Conservation (phyloP, 2,113 vertebrate species). For the Entelurus aequoreus region DNA sequence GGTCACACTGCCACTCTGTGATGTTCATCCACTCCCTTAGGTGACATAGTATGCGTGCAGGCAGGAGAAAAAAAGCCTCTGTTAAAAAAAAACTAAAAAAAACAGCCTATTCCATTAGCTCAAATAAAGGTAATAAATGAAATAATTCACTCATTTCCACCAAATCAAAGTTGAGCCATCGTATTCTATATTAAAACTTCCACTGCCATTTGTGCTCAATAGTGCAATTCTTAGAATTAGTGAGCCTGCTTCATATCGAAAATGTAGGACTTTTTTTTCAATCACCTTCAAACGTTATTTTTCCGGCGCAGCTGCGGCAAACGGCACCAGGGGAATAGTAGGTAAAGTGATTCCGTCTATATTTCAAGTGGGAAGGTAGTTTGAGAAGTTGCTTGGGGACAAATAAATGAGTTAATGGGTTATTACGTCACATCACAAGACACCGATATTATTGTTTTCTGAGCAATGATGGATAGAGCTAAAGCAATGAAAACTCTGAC, state of each 20-base stretch:
- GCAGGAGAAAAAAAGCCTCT: slow-evolving; percentile 22
- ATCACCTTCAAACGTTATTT: slow-evolving; percentile 51
- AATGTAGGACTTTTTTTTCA: slow-evolving; percentile 63
- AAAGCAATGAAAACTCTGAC: no score
- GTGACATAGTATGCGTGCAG: slow-evolving; percentile 11
- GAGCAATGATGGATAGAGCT: no score
- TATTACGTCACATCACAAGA: no score
- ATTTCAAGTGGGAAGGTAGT: slow-evolving; percentile 10
- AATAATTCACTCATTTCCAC: slow-evolving; percentile 56
- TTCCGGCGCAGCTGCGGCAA: slow-evolving; percentile 39
- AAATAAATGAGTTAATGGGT: no score
- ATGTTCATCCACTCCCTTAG: slow-evolving; percentile 16
- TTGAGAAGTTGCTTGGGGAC: no score
- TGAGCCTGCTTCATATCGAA: slow-evolving; percentile 46
- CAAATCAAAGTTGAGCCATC: slow-evolving; percentile 33
- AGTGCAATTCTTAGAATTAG: slow-evolving; percentile 40
- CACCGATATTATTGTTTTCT: no score
- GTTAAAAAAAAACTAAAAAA: no score
- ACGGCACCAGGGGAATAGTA: slow-evolving; percentile 51
- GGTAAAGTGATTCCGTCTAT: slow-evolving; percentile 70
- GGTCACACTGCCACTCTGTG: slow-evolving; percentile 8
- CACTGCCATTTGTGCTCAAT: slow-evolving; percentile 49
- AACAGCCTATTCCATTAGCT: slow-evolving; percentile 14
- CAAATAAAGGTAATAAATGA: slow-evolving; percentile 60
- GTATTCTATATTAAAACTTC: slow-evolving; percentile 51